Conservation (phyloP, 2,797 vertebrate genomes). For the Hephaestus fuliginosus region DNA sequence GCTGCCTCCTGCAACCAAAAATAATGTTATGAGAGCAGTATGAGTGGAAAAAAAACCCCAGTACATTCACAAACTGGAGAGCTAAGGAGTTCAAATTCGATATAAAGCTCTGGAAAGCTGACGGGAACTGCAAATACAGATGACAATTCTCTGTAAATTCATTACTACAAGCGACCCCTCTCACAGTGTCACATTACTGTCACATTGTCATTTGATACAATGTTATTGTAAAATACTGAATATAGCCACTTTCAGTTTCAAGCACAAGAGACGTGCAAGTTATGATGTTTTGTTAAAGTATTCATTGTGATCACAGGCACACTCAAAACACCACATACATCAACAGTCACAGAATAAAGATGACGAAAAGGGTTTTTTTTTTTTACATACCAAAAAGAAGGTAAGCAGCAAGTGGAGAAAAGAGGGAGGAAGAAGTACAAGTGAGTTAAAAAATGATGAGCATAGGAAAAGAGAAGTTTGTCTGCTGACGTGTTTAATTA, state of each 20-base stretch:
- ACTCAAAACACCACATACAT: slow-evolving; percentile 27
- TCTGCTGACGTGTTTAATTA: slow-evolving; percentile 72
- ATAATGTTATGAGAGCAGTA: neutral
- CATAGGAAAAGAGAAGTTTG: slow-evolving; percentile 65
- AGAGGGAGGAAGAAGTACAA: slow-evolving; percentile 67
- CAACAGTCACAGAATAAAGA: slow-evolving; percentile 32
- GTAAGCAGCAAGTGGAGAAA: slow-evolving; percentile 61
- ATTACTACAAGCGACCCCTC: neutral
- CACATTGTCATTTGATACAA: neutral
- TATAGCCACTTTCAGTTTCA: neutral
- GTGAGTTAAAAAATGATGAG: slow-evolving; percentile 70
- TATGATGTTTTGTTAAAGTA: slow-evolving; percentile 6
- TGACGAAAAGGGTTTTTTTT: slow-evolving; percentile 44
- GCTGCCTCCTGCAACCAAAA: neutral
- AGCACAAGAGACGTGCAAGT: neutral
- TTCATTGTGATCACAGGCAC: slow-evolving; percentile 16
- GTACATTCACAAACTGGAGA: neutral
- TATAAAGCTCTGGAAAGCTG: neutral
- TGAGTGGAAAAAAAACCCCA: neutral
- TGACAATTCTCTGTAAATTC: neutral
- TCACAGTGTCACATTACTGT: neutral
- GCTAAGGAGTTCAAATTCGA: neutral
- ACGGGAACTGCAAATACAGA: neutral
- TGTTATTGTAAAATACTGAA: neutral
- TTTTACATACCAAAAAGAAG: slow-evolving; percentile 84